Evolutionary conservation across 2,797 vertebrate species (phyloP).

Genomic region (Ispidina lecontei): DNA sequence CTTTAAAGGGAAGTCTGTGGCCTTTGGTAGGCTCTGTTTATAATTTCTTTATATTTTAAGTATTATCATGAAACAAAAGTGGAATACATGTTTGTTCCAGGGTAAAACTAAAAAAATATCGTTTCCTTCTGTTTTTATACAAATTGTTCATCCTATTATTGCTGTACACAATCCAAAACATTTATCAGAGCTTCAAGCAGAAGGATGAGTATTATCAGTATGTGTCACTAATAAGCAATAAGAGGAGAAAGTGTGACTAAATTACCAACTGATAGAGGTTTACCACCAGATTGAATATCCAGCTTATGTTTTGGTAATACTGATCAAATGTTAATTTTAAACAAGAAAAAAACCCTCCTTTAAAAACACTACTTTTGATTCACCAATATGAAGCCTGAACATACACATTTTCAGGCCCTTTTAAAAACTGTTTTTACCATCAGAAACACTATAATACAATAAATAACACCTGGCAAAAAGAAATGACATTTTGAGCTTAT

Average conservation of each 20-base stretch:
- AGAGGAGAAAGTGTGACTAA: not conserved
- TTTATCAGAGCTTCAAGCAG: slow-evolving; percentile 39
- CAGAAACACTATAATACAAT: not conserved
- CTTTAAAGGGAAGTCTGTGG: not conserved
- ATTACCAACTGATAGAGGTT: not conserved
- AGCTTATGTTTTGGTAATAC: not conserved
- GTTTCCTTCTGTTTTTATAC: not conserved
- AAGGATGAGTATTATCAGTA: not conserved
- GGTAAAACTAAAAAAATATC: not conserved
- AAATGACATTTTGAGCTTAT: not conserved
- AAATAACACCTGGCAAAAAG: not conserved
- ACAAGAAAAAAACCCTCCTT: not conserved
- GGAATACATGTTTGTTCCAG: not conserved
- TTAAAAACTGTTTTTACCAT: not conserved
- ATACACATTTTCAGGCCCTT: not conserved
- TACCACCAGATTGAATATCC: not conserved
- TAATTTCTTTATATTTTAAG: slow-evolving; percentile 48
- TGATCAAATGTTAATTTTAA: not conserved
- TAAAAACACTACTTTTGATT: not conserved
- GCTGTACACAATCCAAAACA: not conserved
- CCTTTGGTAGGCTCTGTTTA: not conserved
- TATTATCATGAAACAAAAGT: not conserved
- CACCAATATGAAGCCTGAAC: not conserved
- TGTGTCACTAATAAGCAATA: slow-evolving; percentile 26
- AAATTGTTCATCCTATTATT: slow-evolving; percentile 35